These are phyloP conservation scores for Balanococcus diminutus DNA, from an alignment of 2,888 invertebrate species.

Conservation along the genomic window DNA sequence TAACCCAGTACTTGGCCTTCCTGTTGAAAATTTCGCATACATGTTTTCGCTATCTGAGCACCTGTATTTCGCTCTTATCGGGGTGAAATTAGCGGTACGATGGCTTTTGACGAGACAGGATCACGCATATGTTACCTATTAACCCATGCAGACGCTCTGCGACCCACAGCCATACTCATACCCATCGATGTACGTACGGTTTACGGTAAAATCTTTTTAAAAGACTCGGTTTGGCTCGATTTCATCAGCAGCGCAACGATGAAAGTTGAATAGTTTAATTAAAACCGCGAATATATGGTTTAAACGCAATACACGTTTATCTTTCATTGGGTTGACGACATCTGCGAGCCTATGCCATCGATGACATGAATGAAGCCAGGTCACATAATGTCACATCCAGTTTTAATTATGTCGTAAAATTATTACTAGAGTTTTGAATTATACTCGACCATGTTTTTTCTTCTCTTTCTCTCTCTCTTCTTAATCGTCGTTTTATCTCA, in stretches of 20 bases:
- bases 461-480: conserved; percentile 1
- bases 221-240: conserved; percentile 27
- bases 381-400: conserved; percentile 42
- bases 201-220: conserved; percentile 15
- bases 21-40: background rate
- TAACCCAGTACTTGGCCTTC: background rate
- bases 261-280: conserved; percentile 46
- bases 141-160: background rate
- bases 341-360: conserved; percentile 30
- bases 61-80: background rate
- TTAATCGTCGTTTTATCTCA: background rate
- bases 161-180: background rate
- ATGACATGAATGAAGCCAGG: conserved; percentile 40
- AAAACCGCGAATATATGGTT: conserved; percentile 45
- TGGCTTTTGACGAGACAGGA: background rate
- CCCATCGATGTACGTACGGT: background rate
- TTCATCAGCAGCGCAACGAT: conserved; percentile 18
- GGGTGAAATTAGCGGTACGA: background rate
- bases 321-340: conserved; percentile 47
- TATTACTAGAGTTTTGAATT: conserved; percentile 38
- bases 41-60: background rate
- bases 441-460: conserved; percentile 31
- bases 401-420: conserved; percentile 42
- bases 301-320: conserved; percentile 41
- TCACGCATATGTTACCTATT: background rate